These are phyloP conservation scores for Drosophila kanekoi DNA, from an alignment of 2,888 invertebrate genomes.

Conservation along the genomic window DNA sequence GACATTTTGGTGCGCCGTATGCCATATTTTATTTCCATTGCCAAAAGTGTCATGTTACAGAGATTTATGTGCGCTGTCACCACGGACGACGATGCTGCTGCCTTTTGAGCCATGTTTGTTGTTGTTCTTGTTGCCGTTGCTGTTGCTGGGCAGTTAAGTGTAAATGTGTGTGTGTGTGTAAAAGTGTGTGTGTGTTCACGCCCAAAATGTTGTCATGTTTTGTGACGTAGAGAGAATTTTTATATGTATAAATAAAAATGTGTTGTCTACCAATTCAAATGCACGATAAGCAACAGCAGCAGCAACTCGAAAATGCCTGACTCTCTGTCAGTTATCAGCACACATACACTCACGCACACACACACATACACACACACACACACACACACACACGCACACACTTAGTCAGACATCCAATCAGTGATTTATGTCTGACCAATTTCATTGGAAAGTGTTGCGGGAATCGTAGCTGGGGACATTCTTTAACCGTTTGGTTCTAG, in stretches of 20 bases:
- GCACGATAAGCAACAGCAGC: slow-evolving; percentile 57
- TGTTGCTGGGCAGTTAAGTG: slow-evolving; percentile 23
- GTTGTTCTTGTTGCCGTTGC: slow-evolving; percentile 25
- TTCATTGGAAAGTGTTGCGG: slow-evolving; percentile 61
- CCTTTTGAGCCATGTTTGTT: slow-evolving; percentile 66
- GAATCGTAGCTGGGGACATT: slow-evolving; percentile 22
- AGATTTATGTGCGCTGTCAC: slow-evolving; percentile 84
- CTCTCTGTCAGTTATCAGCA: slow-evolving; percentile 66
- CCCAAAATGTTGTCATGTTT: slow-evolving; percentile 79
- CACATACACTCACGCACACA: slow-evolving; percentile 19
- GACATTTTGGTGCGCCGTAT: slow-evolving; percentile 81
- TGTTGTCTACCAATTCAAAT: slow-evolving; percentile 74
- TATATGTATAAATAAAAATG: slow-evolving; percentile 60
- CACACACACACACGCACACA: slow-evolving; percentile 15
- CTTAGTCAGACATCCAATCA: slow-evolving; percentile 47
- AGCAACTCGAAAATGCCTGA: slow-evolving; percentile 43
- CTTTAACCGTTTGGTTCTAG: slow-evolving; percentile 33
- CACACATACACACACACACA: slow-evolving; percentile 6
- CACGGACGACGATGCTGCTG: slow-evolving; percentile 62
- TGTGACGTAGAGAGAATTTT: slow-evolving; percentile 60
- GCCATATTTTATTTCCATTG: slow-evolving; percentile 85
- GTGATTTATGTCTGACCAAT: slow-evolving; percentile 67
- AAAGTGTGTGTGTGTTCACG: slow-evolving; percentile 56
- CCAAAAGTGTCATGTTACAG: slow-evolving; percentile 85
- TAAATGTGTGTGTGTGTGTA: slow-evolving; percentile 19